Percentiles rank a stretch among this genome's conserved stretches.
phyloP scores from a whole-genome alignment of 2,888 invertebrate genomes.

The Meteorus colon region DNA sequence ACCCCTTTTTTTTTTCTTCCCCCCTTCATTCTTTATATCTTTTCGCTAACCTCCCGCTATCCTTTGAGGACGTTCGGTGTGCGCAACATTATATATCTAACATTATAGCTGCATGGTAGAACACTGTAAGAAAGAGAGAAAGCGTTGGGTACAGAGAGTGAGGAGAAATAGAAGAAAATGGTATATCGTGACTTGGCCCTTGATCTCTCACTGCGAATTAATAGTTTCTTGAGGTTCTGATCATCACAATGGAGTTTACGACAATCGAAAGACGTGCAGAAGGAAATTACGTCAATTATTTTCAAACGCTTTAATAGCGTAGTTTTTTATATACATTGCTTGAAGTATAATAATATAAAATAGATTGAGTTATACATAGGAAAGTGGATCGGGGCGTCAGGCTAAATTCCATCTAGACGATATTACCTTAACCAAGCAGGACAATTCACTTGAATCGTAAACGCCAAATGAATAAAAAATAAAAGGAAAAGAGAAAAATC shows the following conservation, averaged over 20 bases:
- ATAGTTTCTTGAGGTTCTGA: not conserved
- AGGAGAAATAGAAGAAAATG: not conserved
- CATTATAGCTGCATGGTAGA: not conserved
- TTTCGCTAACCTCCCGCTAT: slow-evolving; percentile 32
- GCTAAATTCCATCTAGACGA: too few relatives aligned
- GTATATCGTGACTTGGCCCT: slow-evolving; percentile 27
- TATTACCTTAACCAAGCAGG: not conserved
- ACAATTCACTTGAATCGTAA: not conserved
- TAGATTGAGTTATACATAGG: not conserved
- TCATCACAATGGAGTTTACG: slow-evolving; percentile 21
- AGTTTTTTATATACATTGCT: not conserved
- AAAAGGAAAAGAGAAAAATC: not conserved
- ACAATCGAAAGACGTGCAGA: slow-evolving; percentile 24
- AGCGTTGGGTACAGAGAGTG: not conserved
- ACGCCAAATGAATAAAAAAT: not conserved
- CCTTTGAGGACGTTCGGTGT: too few relatives aligned
- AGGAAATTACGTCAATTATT: slow-evolving; percentile 26
- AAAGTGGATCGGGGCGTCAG: too few relatives aligned
- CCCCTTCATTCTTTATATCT: slow-evolving; percentile 24
- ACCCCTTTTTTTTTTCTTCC: not conserved
- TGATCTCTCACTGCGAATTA: slow-evolving; percentile 24
- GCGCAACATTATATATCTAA: too few relatives aligned
- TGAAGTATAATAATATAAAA: not conserved
- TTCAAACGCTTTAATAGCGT: not conserved
- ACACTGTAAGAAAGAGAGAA: not conserved